A percentile compares a stretch with the other conserved stretches of the same genome.
Evolutionary conservation across 2,113 vertebrate species (phyloP).

Genomic region (Muntiacus muntjak): DNA sequence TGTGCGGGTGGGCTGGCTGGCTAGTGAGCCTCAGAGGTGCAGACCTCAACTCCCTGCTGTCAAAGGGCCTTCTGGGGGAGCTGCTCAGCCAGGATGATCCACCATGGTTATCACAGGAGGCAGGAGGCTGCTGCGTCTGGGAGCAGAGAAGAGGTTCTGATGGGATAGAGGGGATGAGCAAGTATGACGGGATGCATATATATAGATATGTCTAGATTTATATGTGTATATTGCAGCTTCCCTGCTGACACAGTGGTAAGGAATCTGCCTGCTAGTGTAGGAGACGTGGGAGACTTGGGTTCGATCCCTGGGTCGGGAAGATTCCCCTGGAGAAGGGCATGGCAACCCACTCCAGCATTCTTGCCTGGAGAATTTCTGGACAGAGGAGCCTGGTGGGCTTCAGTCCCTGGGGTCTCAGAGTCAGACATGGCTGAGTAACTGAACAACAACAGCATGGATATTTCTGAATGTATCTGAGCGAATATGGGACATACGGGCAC

Average conservation of each 20-base stretch:
- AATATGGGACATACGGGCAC: background rate
- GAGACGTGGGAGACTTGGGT: background rate
- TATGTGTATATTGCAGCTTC: background rate
- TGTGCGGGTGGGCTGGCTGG: background rate
- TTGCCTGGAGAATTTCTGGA: background rate
- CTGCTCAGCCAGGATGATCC: fast-evolving
- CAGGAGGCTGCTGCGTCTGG: background rate
- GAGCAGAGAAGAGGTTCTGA: background rate
- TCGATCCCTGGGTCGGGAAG: background rate
- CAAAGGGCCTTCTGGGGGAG: background rate
- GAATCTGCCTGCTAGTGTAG: background rate
- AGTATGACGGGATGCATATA: background rate
- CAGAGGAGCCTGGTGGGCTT: background rate
- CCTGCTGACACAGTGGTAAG: background rate
- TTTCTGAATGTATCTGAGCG: background rate
- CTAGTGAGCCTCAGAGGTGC: background rate
- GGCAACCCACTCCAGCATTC: background rate
- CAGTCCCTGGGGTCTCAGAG: background rate
- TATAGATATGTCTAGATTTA: background rate
- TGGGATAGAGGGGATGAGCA: background rate
- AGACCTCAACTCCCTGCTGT: background rate
- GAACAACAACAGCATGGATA: background rate
- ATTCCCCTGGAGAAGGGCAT: background rate
- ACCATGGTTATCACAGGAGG: background rate
- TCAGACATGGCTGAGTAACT: background rate